These are phyloP conservation scores for Tetragonula carbonaria DNA, from an alignment of 2,888 invertebrate genomes.

Conservation along the genomic window DNA sequence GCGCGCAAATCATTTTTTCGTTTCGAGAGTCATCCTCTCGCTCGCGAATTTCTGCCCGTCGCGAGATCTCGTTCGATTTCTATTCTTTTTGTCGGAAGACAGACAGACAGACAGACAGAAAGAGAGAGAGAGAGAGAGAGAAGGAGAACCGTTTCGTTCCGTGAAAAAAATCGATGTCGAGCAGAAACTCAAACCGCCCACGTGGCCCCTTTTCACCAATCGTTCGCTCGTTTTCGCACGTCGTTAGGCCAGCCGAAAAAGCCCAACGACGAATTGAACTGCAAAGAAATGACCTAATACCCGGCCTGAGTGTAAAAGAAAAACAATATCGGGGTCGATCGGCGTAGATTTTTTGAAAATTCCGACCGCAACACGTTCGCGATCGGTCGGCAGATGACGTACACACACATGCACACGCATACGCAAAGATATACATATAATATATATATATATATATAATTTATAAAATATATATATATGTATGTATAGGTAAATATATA, in stretches of 20 bases:
- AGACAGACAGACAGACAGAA: background rate
- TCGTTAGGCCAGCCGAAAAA: conserved; percentile 55
- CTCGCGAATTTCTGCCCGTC: background rate
- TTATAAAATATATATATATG: conserved; percentile 43
- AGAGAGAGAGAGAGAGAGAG: background rate
- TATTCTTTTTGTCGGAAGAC: background rate
- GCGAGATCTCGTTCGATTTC: background rate
- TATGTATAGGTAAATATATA: conserved; percentile 60
- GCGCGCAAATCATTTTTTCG: background rate
- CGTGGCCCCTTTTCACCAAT: conserved; percentile 28
- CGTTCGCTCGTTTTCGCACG: conserved; percentile 52
- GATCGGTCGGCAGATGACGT: conserved; percentile 75
- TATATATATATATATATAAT: conserved; percentile 51
- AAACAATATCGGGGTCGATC: background rate
- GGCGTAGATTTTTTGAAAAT: conserved; percentile 3
- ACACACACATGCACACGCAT: conserved; percentile 80
- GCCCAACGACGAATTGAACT: conserved; percentile 19
- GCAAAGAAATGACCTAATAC: conserved; percentile 15
- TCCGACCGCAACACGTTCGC: conserved; percentile 29
- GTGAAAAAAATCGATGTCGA: background rate
- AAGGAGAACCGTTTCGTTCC: background rate
- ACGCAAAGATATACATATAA: conserved; percentile 73
- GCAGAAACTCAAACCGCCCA: background rate
- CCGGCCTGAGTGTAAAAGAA: background rate
- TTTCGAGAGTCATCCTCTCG: no score